Evolutionary conservation across 2,888 invertebrate genomes (phyloP), one percentile per base, ranked within the genome.

Genomic region (Abscondita cerata): DNA sequence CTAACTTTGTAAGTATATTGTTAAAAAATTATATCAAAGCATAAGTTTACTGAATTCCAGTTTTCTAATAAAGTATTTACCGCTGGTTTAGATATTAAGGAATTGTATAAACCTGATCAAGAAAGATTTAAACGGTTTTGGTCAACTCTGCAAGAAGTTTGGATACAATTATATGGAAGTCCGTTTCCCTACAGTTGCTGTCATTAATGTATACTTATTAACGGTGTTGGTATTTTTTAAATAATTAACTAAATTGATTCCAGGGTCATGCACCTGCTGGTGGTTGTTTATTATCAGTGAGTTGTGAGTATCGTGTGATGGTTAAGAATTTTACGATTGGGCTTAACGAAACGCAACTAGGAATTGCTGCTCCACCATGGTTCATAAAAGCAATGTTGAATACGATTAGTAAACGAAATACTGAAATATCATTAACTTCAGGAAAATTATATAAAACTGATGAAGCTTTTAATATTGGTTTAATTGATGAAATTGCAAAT

Each of bases 251-350:
- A 48, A n/a, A 20, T 12, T 36, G 8, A 48, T 77, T 80, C 13
- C 72, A 92, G 92, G 93, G 93, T 2, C 92, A 93, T 73, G 83
- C 91, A 0, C 92, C 92, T 31, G 93, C 92, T 16, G 93, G 94
- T 2, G 95, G 95, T 0, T 95, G 95, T 73, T 80, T 95, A 0
- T 71, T 95, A 9, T 84, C 95, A 0, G 81, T 90, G 74, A 86
- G 87, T 33, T 93, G 93, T 75, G 95, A 96, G 79, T 94, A 95
- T 79, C 85, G 95, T 64, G 87, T 90, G 0, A 93, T 95, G 89
- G 85, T 89, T n/a, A 90, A 90, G 0, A 90, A 92, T 68, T 90
- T 83, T 72, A 87, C 86, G 9, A 95, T 95, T 56, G 96, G 95
- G 0, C 81, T 96, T 1, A 95, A 95, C 75, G 96, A 96, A 84